A percentile compares a stretch with the other conserved stretches of the same genome.
phyloP scores from a whole-genome alignment of 2,888 invertebrate genomes.

The Drosophila nr. medialis region DNA sequence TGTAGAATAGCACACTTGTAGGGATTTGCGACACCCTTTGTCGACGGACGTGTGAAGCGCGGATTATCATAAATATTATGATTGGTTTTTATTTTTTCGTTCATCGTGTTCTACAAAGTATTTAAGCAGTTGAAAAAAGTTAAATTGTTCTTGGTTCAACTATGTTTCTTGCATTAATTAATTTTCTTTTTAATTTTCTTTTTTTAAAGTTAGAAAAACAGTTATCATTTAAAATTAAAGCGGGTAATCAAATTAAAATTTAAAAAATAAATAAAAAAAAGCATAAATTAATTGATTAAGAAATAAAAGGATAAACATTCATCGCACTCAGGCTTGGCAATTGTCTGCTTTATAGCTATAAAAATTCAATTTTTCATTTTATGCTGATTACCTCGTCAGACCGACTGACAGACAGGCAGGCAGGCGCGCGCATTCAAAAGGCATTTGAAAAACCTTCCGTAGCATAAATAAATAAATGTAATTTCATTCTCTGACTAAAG shows the following conservation, averaged over 20 bases:
- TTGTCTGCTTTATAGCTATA: background rate
- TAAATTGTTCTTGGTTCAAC: background rate
- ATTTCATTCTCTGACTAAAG: slow-evolving; percentile 51
- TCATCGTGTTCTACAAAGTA: background rate
- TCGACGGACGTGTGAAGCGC: slow-evolving; percentile 50
- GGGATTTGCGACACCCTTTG: slow-evolving; percentile 67
- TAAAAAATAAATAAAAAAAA: no score
- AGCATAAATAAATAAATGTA: slow-evolving; percentile 62
- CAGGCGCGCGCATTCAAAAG: background rate
- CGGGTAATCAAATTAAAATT: background rate
- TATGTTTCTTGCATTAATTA: background rate
- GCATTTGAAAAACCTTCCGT: slow-evolving; percentile 14
- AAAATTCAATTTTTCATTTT: slow-evolving; percentile 53
- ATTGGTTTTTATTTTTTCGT: slow-evolving; percentile 49
- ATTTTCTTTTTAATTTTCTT: background rate
- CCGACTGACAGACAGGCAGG: slow-evolving; percentile 1
- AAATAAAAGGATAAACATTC: background rate
- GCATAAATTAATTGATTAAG: background rate
- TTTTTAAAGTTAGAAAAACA: background rate
- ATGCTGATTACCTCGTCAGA: slow-evolving; percentile 71
- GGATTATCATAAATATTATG: slow-evolving; percentile 71
- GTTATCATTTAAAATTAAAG: background rate
- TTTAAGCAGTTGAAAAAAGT: background rate
- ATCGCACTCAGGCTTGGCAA: background rate
- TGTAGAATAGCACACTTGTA: slow-evolving; percentile 58